Base-by-base conservation (phyloP, 1,140 invertebrate species). In the Drosophila baimaii region DNA sequence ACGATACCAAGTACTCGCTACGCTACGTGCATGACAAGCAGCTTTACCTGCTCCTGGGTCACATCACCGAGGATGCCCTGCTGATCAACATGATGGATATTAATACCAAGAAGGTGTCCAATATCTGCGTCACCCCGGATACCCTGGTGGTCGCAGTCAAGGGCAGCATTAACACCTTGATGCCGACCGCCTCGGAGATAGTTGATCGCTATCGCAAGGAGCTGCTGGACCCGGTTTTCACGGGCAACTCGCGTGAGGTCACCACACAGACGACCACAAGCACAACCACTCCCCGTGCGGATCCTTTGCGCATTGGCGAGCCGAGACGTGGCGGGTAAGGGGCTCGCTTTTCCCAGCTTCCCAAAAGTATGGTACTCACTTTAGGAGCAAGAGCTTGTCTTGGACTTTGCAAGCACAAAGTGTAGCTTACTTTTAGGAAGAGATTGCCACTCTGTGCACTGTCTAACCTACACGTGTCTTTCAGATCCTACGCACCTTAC, bases 31-130 rank as follows among this genome's bases (percentile, higher is more conserved):
- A 93, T 52, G 92, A 95, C 52, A 94, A 93, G 12, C 93, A 94
- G 81, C 90, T 96, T 3, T 96, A 95, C 84, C 93, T 96, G 77
- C 91, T 96, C 2, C 93, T 95, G 79, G 95, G 93, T n/a, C 92
- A 95, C 44, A 94, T 92, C 49, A 94, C 95, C 27, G 94, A 95
- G 85, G 93, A 92, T 41, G 94, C 94, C 89, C 83, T 95, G 23
- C 92, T 96, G 55, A 83, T 95, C 2, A 96, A 95, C 91, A 92
- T 96, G 15, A 90, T 95, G 93, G 93, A 92, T 70, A 88, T 93
- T 12, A 90, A 85, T 31, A 84, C 35, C 41, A 93, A 61, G 79
- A 93, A 81, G 73, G 93, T 86, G 49, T 77, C 79, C 65, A 93
- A 64, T 78, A 92, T 66, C 91, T 86, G 92, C 29, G 74, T 93